These are phyloP conservation scores for Leptura quadrifasciata DNA, from an alignment of 2,888 invertebrate genomes.

Conservation along the genomic window DNA sequence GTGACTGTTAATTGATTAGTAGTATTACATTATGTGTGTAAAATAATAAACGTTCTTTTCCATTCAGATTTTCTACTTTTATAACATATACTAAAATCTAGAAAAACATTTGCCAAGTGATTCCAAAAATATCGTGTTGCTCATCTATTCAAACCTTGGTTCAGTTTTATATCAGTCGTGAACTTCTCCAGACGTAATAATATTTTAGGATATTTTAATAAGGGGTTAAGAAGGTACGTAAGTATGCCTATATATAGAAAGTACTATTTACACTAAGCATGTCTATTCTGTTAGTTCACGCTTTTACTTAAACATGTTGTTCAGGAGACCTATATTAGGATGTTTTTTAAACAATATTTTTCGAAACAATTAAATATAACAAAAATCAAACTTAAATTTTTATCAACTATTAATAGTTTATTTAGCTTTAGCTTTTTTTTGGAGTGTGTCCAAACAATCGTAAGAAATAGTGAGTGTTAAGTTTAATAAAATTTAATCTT, in stretches of 20 bases:
- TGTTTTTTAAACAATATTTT: neutral
- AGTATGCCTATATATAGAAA: constrained; percentile 16
- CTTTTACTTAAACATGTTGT: constrained; percentile 13
- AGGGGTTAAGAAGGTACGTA: neutral
- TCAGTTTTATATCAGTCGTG: constrained; percentile 52
- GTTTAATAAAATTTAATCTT: too few relatives aligned
- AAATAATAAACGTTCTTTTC: constrained; percentile 1
- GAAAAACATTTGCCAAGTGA: constrained; percentile 58
- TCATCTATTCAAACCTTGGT: constrained; percentile 50
- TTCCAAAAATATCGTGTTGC: constrained; percentile 58
- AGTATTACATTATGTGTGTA: neutral
- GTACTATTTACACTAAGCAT: neutral
- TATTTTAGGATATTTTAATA: constrained; percentile 10
- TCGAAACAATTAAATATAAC: neutral
- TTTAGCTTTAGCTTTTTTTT: neutral
- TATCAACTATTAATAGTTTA: neutral
- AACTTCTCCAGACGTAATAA: constrained; percentile 22
- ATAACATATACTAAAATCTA: constrained; percentile 43
- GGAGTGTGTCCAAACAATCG: neutral
- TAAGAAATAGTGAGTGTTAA: neutral
- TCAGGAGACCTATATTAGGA: neutral
- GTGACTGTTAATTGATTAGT: neutral
- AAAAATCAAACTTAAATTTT: neutral
- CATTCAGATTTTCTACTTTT: constrained; percentile 2
- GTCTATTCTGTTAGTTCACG: neutral